These are phyloP conservation scores for Bugula neritina DNA, from an alignment of 2,888 invertebrate genomes.

Conservation along the genomic window DNA sequence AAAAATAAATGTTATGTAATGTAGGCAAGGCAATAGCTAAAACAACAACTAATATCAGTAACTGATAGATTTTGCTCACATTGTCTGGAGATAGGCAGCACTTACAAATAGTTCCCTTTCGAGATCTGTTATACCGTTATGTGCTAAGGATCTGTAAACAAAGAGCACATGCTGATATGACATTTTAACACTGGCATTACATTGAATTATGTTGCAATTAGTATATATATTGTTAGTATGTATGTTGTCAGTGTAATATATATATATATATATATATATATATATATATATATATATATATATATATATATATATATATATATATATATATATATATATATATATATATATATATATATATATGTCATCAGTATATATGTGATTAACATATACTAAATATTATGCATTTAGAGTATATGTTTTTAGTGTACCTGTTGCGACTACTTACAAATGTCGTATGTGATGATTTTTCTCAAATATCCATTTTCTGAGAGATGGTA, in stretches of 20 bases:
- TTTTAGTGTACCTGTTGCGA: no score
- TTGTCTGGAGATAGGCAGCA: slow-evolving; percentile 2
- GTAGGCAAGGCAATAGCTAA: no score
- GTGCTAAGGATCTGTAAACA: background rate
- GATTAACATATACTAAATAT: no score
- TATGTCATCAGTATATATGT: background rate
- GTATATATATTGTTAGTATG: background rate
- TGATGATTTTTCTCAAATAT: slow-evolving; percentile 8
- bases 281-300: background rate
- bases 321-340: background rate
- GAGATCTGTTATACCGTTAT: slow-evolving; percentile 11
- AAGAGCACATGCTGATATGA: background rate
- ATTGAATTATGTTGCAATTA: background rate
- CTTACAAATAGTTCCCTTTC: slow-evolving; percentile 8
- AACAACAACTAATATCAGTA: no score
- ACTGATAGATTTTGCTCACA: no score
- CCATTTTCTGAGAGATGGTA: background rate
- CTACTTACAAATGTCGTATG: slow-evolving; percentile 6
- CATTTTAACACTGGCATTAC: background rate
- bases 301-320: background rate
- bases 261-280: background rate
- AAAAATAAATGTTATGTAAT: no score
- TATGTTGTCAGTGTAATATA: background rate
- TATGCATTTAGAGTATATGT: no score
- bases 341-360: background rate